phyloP scores from a whole-genome alignment of 1,140 invertebrate genomes.

The Rhyzopertha dominica region DNA sequence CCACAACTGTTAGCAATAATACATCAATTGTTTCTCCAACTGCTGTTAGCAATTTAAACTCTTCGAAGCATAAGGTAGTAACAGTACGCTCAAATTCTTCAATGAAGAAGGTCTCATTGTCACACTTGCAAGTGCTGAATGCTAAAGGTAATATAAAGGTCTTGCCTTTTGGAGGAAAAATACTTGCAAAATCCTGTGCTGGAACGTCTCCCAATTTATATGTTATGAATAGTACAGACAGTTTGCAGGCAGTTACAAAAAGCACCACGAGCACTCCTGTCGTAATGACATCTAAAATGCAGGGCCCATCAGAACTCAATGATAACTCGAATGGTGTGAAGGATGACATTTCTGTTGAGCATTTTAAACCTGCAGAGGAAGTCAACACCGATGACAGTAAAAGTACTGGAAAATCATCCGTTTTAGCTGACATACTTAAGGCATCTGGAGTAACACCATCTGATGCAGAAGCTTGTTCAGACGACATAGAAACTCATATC shows the following conservation, averaged over 20 bases:
- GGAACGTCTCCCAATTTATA: too few relatives aligned
- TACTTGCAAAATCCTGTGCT: conserved; percentile 31
- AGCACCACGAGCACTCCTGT: conserved; percentile 10
- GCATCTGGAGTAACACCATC: conserved; percentile 1
- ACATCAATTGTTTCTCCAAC: conserved; percentile 21
- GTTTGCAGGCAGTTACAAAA: conserved; percentile 12
- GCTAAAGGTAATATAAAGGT: conserved; percentile 39
- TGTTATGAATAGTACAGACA: too few relatives aligned
- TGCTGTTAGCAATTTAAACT: conserved; percentile 20
- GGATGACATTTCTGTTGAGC: neutral
- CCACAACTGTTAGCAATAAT: conserved; percentile 18
- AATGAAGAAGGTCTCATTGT: conserved; percentile 37
- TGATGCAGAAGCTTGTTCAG: conserved; percentile 1
- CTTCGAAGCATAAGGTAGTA: conserved; percentile 38
- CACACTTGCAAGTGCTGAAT: conserved; percentile 38
- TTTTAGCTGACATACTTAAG: conserved; percentile 3
- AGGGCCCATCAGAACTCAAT: neutral
- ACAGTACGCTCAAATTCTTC: conserved; percentile 33
- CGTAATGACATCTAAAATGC: conserved; percentile 11
- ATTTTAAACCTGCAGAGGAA: neutral
- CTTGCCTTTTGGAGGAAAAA: conserved; percentile 36
- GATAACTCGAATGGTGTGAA: neutral
- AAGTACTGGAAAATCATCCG: conserved; percentile 2
- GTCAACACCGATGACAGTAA: neutral
- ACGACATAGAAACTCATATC: conserved; percentile 11